Evolutionary conservation across 2,888 invertebrate genomes (phyloP), one percentile per base, ranked within the genome.

Genomic region (Platerodrilus igneus): DNA sequence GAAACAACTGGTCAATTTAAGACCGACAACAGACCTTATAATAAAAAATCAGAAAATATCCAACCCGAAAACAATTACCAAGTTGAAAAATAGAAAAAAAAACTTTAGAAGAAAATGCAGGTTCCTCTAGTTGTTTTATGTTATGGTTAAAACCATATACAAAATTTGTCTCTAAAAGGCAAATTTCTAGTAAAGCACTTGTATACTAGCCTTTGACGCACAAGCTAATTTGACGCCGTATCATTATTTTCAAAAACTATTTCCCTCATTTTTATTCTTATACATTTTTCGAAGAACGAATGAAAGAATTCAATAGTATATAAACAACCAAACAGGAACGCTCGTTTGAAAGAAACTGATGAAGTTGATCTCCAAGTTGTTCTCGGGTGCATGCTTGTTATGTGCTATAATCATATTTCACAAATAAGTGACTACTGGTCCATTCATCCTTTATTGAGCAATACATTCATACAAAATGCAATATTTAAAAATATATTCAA

Each of bases 331-430:
- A 33, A 13, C 5, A 15, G 13, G 4, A 23, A 23, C 3, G 11
- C 3, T 4, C 22, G 23, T n/a, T 18, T 22, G 22, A 38, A 38
- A 33, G 26, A 27, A 26, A 38, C 38, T 13, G 34, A 30, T 29
- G 5, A 20, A 35, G 40, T 29, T 9, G 35, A 41, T 35, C 17
- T 41, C 13, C n/a, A n/a, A n/a, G n/a, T 35, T 29, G 27, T 31
- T 16, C 5, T 41, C 11, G n/a, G n/a, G n/a, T n/a, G n/a, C n/a
- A 41, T 41, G 36, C 31, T 41, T 2, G 20, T 41, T 11, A 41
- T 37, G 41, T 41, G 26, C 6, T 32, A 36, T 18, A 41, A 41
- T 27, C 36, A 36, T 37, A 37, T 41, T 37, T 31, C 37, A 4
- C 20, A 23, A 20, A 7, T 41, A 6, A 30, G 26, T 15, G 17